phyloP scores from a whole-genome alignment of 1,140 invertebrate genomes.

The Anastrepha ludens region DNA sequence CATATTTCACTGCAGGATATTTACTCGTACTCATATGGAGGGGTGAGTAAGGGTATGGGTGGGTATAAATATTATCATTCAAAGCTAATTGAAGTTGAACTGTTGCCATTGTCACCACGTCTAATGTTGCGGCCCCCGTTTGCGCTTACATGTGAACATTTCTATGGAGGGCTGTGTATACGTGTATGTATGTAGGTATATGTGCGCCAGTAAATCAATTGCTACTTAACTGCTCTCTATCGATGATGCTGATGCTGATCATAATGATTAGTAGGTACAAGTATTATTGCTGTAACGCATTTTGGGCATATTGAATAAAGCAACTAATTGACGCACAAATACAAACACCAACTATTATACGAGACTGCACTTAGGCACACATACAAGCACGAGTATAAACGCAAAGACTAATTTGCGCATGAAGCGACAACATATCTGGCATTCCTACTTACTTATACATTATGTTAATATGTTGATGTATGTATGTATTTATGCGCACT shows the following conservation, averaged over 20 bases:
- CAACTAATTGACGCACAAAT: background rate
- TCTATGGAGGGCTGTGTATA: background rate
- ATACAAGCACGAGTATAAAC: background rate
- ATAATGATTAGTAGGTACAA: background rate
- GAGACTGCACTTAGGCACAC: background rate
- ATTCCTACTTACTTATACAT: too few relatives aligned
- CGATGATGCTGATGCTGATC: background rate
- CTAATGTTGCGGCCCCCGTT: background rate
- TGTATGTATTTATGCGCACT: background rate
- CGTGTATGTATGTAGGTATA: background rate
- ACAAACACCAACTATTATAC: background rate
- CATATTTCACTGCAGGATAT: too few relatives aligned
- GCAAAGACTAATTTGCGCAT: background rate
- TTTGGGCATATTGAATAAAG: constrained; percentile 7
- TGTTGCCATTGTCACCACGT: background rate
- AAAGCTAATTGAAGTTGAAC: background rate
- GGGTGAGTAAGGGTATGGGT: too few relatives aligned
- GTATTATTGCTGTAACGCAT: background rate
- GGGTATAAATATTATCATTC: too few relatives aligned
- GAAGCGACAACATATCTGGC: too few relatives aligned
- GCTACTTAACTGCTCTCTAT: background rate
- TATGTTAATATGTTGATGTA: background rate
- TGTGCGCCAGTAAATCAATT: background rate
- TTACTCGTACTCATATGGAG: too few relatives aligned
- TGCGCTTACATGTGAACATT: background rate